A percentile compares a stretch with the other conserved stretches of the same genome.
Evolutionary conservation across 2,113 vertebrate species (phyloP).

Genomic region (Opisthocomus hoazin): DNA sequence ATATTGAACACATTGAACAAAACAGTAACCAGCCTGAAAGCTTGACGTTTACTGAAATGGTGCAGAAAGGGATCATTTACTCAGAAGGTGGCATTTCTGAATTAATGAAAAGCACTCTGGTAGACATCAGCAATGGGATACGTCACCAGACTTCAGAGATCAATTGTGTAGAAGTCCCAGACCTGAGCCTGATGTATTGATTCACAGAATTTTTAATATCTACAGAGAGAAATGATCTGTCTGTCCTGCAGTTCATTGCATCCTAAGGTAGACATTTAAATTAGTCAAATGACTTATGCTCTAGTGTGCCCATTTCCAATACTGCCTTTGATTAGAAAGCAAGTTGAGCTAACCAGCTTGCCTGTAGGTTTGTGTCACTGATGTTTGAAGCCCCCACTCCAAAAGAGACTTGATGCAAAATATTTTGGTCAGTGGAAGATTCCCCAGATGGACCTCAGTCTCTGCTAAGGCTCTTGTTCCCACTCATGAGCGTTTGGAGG

Average conservation of each 20-base stretch:
- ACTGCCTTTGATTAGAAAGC: neutral
- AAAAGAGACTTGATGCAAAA: neutral
- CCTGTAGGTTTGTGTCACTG: neutral
- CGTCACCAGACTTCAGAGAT: neutral
- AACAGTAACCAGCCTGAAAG: slow-evolving; percentile 50
- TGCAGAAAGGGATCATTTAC: slow-evolving; percentile 43
- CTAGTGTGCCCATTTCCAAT: neutral
- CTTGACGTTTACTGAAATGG: slow-evolving; percentile 41
- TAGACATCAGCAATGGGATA: neutral
- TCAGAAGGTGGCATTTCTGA: slow-evolving; percentile 55
- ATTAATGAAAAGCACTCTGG: slow-evolving; percentile 49
- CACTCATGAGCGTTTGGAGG: neutral
- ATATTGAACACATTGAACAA: slow-evolving; percentile 1
- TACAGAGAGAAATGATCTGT: neutral
- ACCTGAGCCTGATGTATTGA: neutral
- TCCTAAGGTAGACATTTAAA: neutral
- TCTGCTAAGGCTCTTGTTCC: neutral
- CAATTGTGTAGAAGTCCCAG: neutral
- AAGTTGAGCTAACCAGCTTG: neutral
- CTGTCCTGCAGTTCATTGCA: neutral
- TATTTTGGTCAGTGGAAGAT: neutral
- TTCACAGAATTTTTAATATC: neutral
- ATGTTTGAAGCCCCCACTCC: neutral
- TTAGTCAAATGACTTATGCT: neutral
- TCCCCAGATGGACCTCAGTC: neutral